Percentiles rank a stretch among this genome's conserved stretches.
Conservation (phyloP, 2,797 vertebrate species). For the Silurus aristotelis region DNA sequence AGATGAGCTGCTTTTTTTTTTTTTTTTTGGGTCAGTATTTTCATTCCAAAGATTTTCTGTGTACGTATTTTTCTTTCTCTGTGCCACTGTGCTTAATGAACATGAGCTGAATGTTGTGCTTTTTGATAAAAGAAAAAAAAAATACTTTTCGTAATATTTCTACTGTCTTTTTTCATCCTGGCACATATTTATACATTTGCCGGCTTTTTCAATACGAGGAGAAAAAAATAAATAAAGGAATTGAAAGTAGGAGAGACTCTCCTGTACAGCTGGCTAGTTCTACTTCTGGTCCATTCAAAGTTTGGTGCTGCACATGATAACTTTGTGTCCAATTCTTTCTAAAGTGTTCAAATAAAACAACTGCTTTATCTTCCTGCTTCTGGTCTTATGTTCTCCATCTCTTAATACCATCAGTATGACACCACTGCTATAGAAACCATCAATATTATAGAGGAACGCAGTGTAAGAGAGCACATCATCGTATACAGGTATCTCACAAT, state of each 20-base stretch:
- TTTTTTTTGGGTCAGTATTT: neutral
- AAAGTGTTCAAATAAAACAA: constrained; percentile 69
- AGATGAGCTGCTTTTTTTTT: constrained; percentile 9
- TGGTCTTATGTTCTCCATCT: neutral
- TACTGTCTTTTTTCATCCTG: constrained; percentile 58
- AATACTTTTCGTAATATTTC: constrained; percentile 42
- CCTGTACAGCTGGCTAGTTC: constrained; percentile 37
- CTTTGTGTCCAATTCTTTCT: constrained; percentile 58
- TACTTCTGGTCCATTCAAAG: constrained; percentile 55
- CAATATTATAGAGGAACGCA: too few species aligned
- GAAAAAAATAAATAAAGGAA: neutral
- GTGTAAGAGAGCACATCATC: too few species aligned
- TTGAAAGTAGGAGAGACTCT: neutral
- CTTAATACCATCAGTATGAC: too few species aligned
- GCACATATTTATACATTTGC: constrained; percentile 28
- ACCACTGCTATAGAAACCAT: too few species aligned
- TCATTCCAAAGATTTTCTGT: constrained; percentile 7
- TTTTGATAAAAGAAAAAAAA: too few species aligned
- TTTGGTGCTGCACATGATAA: constrained; percentile 67
- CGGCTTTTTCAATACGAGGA: neutral
- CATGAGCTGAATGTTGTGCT: too few species aligned
- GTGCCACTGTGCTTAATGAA: neutral
- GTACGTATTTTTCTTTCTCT: neutral
- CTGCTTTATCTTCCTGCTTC: constrained; percentile 20
- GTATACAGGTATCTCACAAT: too few species aligned